Evolutionary conservation across 2,888 invertebrate genomes (phyloP), one percentile per base, ranked within the genome.

Genomic region (Cerastis leucographa): DNA sequence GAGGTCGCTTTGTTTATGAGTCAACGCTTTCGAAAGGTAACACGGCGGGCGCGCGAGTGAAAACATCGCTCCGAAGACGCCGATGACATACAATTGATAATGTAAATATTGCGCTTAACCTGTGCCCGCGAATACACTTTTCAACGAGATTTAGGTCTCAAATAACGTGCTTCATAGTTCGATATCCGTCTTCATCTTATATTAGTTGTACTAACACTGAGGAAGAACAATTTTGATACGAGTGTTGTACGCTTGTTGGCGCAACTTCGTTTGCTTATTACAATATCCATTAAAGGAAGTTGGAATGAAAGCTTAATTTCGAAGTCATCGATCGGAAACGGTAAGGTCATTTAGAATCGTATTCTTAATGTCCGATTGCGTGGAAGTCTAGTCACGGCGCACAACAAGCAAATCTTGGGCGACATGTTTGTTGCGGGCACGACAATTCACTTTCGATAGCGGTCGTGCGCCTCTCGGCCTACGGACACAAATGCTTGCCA

Each of bases 61-160:
- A 96, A 95, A 95, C 94, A 95, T 93, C 91, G 93, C 90, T 93
- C 85, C 91, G 92, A 91, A 91, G 93, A 92, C 90, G 92, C 91
- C 91, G 96, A 96, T 96, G 96, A 96, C 96, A 96, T 94, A 95
- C 94, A 93, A 95, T 95, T 95, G 96, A 96, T 96, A 96, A 93
- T 94, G 93, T 94, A 95, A 95, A 95, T 95, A 94, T 94, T 94
- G 92, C 91, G 91, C 91, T 92, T 93, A 93, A 94, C 93, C 94
- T 93, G 91, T 92, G 91, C 91, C 89, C 91, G 87, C 88, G 90
- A 90, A 90, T 88, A 93, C 89, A 92, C 91, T 92, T 93, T 93
- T 93, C 90, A 91, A 85, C 85, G 78, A 90, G 90, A 92, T 91
- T 90, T 85, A 84, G 89, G 89, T 89, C 89, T 90, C 87, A 74